Evolutionary conservation across 2,888 invertebrate species (phyloP).

Genomic region (Drosophila percnosoma): DNA sequence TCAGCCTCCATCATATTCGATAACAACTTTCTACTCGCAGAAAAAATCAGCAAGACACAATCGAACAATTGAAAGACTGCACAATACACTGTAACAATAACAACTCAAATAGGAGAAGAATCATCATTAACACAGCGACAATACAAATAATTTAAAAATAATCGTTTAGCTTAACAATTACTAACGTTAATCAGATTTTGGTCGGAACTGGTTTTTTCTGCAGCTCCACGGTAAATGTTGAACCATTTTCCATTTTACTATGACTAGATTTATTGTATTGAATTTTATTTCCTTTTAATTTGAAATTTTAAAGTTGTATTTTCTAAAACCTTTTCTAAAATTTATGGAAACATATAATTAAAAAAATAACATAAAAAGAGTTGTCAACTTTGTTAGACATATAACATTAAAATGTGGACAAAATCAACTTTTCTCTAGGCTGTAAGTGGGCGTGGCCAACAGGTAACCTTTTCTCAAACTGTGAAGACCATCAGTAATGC

Average conservation of each 20-base stretch:
- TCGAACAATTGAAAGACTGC: neutral
- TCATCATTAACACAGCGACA: neutral
- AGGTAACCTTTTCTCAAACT: neutral
- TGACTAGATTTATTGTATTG: neutral
- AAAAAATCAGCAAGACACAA: slow-evolving; percentile 17
- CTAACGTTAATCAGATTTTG: neutral
- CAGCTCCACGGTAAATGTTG: neutral
- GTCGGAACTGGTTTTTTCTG: neutral
- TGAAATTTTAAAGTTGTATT: neutral
- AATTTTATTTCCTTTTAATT: neutral
- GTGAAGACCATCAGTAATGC: neutral
- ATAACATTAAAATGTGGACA: neutral
- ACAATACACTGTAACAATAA: slow-evolving; percentile 1
- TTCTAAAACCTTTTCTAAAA: neutral
- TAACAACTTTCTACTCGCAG: slow-evolving; percentile 75
- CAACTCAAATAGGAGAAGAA: neutral
- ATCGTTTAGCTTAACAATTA: neutral
- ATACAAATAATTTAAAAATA: neutral
- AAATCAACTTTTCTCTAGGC: neutral
- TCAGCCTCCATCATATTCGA: slow-evolving; percentile 64
- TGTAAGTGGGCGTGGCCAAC: neutral
- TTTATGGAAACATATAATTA: neutral
- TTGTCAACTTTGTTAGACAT: neutral
- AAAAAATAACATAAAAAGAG: neutral
- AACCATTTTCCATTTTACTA: neutral